Conservation (phyloP, 1,140 invertebrate species). For the Hyles vespertilio region DNA sequence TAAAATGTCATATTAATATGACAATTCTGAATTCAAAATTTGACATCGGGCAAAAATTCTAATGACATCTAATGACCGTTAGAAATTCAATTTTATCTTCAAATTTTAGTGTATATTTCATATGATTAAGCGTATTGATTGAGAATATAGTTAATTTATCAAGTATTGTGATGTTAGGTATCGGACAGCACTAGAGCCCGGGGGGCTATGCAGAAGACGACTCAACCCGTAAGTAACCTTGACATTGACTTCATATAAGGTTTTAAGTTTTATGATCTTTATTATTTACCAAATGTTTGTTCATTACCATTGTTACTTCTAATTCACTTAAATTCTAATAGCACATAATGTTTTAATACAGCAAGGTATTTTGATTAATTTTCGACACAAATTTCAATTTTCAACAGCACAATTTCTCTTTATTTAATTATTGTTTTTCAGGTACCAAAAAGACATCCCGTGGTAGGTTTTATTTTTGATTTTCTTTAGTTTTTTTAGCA, state of each 20-base stretch:
- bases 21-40: constrained; percentile 2
- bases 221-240: constrained; percentile 36
- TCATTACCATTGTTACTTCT: no score
- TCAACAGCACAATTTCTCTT: not conserved
- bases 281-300: no score
- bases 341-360: no score
- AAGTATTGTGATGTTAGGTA: constrained; percentile 24
- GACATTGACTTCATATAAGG: not conserved
- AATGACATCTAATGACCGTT: not conserved
- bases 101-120: not conserved
- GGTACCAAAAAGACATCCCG: constrained; percentile 38
- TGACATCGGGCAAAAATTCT: not conserved
- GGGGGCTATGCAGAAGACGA: constrained; percentile 41
- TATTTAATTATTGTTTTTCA: constrained; percentile 32
- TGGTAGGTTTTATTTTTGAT: constrained; percentile 30
- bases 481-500: not conserved
- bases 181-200: constrained; percentile 43
- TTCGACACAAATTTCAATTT: not conserved
- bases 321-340: no score
- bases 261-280: no score
- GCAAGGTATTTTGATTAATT: constrained; percentile 1
- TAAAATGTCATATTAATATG: not conserved
- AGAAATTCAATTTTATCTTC: no score
- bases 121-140: not conserved
- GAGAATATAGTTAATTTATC: no score